A percentile compares a stretch with the other conserved stretches of the same genome.
Conservation (phyloP, 2,113 vertebrate species). For the Limanda limanda region DNA sequence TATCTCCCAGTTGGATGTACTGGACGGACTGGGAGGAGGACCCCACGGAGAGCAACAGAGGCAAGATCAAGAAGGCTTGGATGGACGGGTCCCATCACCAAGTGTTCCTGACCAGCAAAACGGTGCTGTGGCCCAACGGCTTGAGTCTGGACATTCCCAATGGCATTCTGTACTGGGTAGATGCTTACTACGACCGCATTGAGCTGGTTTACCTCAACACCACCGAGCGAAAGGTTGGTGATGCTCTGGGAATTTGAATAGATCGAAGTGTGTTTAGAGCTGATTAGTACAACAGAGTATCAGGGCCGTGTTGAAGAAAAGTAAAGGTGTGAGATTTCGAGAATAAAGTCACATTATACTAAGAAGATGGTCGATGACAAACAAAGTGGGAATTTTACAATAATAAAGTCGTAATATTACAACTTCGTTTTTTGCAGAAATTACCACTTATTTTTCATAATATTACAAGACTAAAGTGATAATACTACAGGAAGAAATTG, state of each 20-base stretch:
- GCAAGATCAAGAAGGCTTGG: constrained; percentile 96
- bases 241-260: neutral
- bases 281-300: neutral
- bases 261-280: neutral
- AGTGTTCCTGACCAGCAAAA: constrained; percentile 94
- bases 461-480: no score
- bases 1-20: constrained; percentile 92
- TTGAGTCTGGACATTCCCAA: constrained; percentile 94
- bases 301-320: no score
- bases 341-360: no score
- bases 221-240: constrained; percentile 88
- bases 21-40: constrained; percentile 99
- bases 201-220: constrained; percentile 94
- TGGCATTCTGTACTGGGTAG: constrained; percentile 95
- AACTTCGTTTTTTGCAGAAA: no score
- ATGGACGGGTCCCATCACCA: constrained; percentile 95
- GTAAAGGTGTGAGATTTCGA: no score
- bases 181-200: constrained; percentile 97
- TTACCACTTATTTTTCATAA: no score
- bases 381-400: no score
- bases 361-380: no score
- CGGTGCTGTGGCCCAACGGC: constrained; percentile 96
- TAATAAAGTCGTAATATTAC: no score
- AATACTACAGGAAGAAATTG: no score
- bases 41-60: constrained; percentile 94